These are phyloP conservation scores for Coelopa pilipes DNA, from an alignment of 2,888 invertebrate genomes.

Conservation along the genomic window DNA sequence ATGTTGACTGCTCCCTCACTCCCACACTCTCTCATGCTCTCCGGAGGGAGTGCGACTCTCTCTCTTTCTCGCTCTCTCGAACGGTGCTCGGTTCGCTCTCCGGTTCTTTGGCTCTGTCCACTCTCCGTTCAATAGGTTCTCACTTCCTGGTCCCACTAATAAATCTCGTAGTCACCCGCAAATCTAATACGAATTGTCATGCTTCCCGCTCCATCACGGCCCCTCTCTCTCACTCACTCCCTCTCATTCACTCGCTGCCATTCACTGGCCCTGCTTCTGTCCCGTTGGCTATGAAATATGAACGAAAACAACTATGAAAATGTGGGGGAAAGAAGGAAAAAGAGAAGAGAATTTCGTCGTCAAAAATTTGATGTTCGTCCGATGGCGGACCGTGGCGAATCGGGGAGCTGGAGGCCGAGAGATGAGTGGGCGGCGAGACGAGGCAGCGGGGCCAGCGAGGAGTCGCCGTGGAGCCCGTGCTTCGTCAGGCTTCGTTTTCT, in stretches of 20 bases:
- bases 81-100: background rate
- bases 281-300: no score
- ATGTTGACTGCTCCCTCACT: background rate
- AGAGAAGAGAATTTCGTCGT: no score
- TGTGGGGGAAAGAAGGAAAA: no score
- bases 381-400: no score
- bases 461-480: background rate
- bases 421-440: no score
- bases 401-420: background rate
- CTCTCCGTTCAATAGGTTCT: background rate
- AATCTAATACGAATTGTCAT: slow-evolving; percentile 25
- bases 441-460: background rate
- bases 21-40: background rate
- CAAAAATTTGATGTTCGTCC: no score
- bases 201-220: background rate
- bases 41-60: background rate
- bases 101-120: background rate
- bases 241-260: no score
- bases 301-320: background rate
- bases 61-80: background rate
- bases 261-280: no score
- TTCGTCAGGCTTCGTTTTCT: slow-evolving; percentile 40
- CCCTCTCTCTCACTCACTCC: background rate
- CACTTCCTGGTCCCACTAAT: slow-evolving; percentile 7
- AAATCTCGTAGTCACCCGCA: slow-evolving; percentile 28